These are phyloP conservation scores for Diplolepis rosae DNA, from an alignment of 2,888 invertebrate species.

Conservation along the genomic window DNA sequence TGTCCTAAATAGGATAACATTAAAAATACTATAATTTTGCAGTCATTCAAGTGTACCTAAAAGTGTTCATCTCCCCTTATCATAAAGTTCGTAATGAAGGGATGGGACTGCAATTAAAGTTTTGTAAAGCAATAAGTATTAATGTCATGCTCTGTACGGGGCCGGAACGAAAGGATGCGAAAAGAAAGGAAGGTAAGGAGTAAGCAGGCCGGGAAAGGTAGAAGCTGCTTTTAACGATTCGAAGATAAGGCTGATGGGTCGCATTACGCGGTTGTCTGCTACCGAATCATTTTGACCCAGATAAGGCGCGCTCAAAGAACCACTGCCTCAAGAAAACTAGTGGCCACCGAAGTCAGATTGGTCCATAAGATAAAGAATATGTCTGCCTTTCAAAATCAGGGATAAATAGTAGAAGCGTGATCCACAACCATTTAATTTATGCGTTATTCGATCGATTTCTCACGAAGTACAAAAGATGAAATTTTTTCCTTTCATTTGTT, in stretches of 20 bases:
- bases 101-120: not conserved
- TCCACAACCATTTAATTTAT: no score
- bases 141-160: slow-evolving; percentile 1
- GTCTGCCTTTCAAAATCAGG: not conserved
- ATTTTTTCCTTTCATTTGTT: no score
- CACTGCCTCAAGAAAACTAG: slow-evolving; percentile 41
- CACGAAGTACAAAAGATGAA: no score
- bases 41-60: no score
- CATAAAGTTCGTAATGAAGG: not conserved
- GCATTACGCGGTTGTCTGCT: slow-evolving; percentile 61
- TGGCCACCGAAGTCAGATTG: not conserved
- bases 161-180: slow-evolving; percentile 42
- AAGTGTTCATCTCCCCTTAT: no score
- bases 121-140: slow-evolving; percentile 8
- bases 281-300: slow-evolving; percentile 69
- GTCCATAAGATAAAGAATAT: not conserved
- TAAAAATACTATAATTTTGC: no score
- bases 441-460: no score
- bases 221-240: no score
- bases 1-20: no score
- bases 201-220: slow-evolving; percentile 49
- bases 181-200: slow-evolving; percentile 48
- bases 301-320: slow-evolving; percentile 49
- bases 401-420: not conserved
- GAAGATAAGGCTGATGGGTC: slow-evolving; percentile 56